Evolutionary conservation across 2,888 invertebrate species (phyloP).

Genomic region (Ptycholaimellus sp.): DNA sequence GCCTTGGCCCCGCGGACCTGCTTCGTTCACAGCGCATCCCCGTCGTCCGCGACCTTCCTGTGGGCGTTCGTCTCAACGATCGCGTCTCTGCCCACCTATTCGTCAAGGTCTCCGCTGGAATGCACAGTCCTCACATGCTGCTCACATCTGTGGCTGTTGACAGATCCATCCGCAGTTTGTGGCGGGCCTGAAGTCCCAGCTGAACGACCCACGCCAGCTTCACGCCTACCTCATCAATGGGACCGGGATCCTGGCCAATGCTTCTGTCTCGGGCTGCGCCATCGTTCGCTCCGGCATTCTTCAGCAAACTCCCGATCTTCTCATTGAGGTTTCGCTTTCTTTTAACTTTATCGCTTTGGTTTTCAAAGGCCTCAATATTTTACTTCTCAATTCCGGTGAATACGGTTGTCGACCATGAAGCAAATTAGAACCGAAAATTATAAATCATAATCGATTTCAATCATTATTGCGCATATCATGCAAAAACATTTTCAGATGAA

Average conservation of each 20-base stretch:
- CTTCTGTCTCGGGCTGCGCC: slow-evolving; percentile 6
- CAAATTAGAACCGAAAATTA: too few species aligned
- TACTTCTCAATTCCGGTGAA: too few species aligned
- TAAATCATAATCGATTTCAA: too few species aligned
- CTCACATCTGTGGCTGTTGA: too few species aligned
- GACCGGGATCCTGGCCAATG: slow-evolving; percentile 7
- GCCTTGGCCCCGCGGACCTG: slow-evolving; percentile 7
- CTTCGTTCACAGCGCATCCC: slow-evolving; percentile 36
- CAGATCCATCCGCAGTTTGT: slow-evolving; percentile 3
- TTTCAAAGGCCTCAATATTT: too few species aligned
- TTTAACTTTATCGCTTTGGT: too few species aligned
- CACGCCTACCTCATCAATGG: too few species aligned
- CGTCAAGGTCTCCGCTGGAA: slow-evolving; percentile 2
- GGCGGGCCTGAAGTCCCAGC: slow-evolving; percentile 1
- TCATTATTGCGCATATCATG: too few species aligned
- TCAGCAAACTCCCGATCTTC: slow-evolving; percentile 3
- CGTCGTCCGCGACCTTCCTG: slow-evolving; percentile 50
- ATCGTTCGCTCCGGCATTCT: slow-evolving; percentile 2
- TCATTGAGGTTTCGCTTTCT: slow-evolving; percentile 8
- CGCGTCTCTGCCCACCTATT: slow-evolving; percentile 6
- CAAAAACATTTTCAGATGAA: too few species aligned
- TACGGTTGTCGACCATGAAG: too few species aligned
- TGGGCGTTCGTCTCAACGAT: slow-evolving; percentile 35
- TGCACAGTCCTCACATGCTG: too few species aligned
- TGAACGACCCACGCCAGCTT: slow-evolving; percentile 6